Evolutionary conservation across 2,888 invertebrate species (phyloP).

Genomic region (Ashinkailepas kermadecensis): DNA sequence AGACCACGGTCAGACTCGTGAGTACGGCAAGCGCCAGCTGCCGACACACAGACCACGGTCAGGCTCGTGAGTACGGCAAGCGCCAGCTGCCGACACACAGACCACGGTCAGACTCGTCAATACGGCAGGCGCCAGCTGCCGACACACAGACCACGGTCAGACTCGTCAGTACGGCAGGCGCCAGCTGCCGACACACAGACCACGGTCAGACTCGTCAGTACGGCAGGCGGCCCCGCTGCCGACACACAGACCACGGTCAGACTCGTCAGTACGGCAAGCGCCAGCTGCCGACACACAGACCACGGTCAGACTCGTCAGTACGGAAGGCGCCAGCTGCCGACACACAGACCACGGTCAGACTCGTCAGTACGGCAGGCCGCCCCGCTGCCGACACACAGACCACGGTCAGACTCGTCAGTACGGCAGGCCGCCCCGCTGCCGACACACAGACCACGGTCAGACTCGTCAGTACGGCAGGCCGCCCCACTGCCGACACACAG

Average conservation of each 20-base stretch:
- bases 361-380: no score
- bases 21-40: background rate
- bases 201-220: no score
- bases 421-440: background rate
- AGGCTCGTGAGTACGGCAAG: background rate
- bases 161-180: background rate
- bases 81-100: background rate
- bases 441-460: background rate
- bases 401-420: background rate
- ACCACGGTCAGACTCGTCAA: no score
- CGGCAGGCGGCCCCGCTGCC: background rate
- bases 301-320: background rate
- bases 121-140: background rate
- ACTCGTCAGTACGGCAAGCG: no score
- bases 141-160: no score
- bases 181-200: no score
- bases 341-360: background rate
- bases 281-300: background rate
- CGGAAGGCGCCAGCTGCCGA: no score
- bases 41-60: no score
- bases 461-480: no score
- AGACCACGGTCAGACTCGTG: background rate
- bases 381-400: background rate
- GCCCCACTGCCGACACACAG: background rate
- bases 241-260: background rate